Evolutionary conservation across 2,113 vertebrate genomes (phyloP), one percentile per base, ranked within the genome.

Genomic region (Epinephelus fuscoguttatus): DNA sequence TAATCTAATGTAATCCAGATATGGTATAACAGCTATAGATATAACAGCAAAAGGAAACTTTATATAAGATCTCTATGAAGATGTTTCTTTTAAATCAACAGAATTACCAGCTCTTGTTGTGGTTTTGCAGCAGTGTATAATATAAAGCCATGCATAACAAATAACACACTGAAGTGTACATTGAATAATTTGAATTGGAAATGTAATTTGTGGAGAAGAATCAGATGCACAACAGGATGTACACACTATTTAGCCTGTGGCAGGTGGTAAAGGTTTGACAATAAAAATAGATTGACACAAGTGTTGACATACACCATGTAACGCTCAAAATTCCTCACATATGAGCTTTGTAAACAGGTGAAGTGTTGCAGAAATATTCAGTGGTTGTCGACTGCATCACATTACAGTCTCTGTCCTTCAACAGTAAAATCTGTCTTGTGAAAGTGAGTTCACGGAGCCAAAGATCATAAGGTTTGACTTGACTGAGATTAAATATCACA

Each of bases 341-440:
- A 47, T 91, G 76, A 94, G 73, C 81, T 73, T 14, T 82, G 64
- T 78, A 89, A 92, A 93, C 86, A 94, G 84, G 80, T 90, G 85
- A 92, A 40, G 63, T 74, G 63, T 67, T 73, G 81, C 82, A 84
- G 30, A 89, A 75, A 87, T 56, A 40, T 85, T 75, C 56, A 57
- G 5, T 21, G 75, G 17, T 45, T 27, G 55, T 89, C 89, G 92
- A 84, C 83, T 85, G 78, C 7, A 53, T 85, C 81, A 85, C 63
- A 73, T 84, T 83, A 64, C 71, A 81, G 62, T 23, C 66, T 70
- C 42, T 63, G 47, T 59, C 45, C 42, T 63, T 70, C 19, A 79
- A 21, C 23, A 73, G 64, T 69, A 17, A 84, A 82, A 83, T 62
- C 23, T 80, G 67, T 74, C 40, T 63, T 73, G 15, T 68, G 23